Conservation (phyloP, 2,888 invertebrate genomes). For the Tethea ocularis region DNA sequence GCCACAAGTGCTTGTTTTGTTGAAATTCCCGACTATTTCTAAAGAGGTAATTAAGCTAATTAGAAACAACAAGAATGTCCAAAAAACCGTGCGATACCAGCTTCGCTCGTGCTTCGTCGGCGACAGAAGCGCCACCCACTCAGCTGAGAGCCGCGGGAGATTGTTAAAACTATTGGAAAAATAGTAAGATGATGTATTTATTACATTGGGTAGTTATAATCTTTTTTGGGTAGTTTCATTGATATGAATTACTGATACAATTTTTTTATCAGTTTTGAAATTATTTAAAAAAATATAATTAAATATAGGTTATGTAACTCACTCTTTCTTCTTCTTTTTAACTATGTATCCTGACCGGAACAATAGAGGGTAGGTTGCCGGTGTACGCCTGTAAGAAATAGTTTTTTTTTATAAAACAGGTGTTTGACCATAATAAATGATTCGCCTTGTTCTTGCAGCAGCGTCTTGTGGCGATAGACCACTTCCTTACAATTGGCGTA, state of each 20-base stretch:
- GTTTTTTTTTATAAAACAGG: background rate
- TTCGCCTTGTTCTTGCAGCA: too few relatives aligned
- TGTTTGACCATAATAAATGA: too few relatives aligned
- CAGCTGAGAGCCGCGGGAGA: background rate
- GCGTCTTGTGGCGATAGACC: too few relatives aligned
- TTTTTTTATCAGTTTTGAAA: too few relatives aligned
- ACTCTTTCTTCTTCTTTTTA: conserved; percentile 14
- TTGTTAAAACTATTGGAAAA: background rate
- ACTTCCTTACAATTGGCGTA: too few relatives aligned
- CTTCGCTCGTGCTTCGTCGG: background rate
- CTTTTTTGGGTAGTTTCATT: too few relatives aligned
- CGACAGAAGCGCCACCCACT: background rate
- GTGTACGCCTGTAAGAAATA: conserved; percentile 48
- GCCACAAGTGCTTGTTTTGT: background rate
- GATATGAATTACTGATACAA: too few relatives aligned
- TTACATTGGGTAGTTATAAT: too few relatives aligned
- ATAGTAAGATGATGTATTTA: too few relatives aligned
- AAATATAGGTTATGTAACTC: background rate
- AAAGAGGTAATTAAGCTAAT: background rate
- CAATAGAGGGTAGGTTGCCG: conserved; percentile 56
- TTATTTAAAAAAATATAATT: background rate
- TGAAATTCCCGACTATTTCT: background rate
- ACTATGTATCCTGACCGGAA: conserved; percentile 48
- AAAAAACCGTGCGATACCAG: background rate
- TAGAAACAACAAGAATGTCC: background rate